Evolutionary conservation across 1,140 invertebrate species (phyloP).

Genomic region (Hyles vespertilio): DNA sequence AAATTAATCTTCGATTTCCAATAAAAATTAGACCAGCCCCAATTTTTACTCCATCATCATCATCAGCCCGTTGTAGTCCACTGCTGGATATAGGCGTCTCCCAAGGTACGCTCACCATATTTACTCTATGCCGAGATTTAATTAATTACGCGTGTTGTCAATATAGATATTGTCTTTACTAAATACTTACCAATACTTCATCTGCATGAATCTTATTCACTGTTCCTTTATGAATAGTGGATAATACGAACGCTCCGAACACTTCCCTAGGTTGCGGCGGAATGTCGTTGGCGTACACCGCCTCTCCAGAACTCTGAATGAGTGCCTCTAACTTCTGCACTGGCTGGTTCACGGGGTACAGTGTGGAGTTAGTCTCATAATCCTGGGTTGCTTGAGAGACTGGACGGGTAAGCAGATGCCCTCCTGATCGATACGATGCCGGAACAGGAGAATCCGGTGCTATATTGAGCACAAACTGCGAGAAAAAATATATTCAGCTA

Average conservation of each 20-base stretch:
- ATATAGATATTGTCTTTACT: too few species aligned
- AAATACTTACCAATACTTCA: constrained; percentile 76
- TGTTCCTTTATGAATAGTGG: constrained; percentile 73
- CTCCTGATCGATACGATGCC: constrained; percentile 66
- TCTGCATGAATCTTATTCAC: constrained; percentile 76
- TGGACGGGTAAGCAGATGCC: constrained; percentile 73
- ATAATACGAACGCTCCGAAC: constrained; percentile 80
- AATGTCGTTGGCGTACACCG: constrained; percentile 81
- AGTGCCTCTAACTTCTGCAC: constrained; percentile 83
- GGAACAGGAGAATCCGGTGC: constrained; percentile 50
- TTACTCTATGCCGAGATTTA: not conserved
- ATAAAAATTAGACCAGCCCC: too few species aligned
- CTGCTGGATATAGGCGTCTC: too few species aligned
- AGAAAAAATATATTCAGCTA: constrained; percentile 10
- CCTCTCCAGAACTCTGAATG: constrained; percentile 83
- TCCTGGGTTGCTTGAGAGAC: constrained; percentile 82
- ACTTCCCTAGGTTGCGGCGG: constrained; percentile 76
- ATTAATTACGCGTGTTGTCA: not conserved
- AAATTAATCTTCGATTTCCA: too few species aligned
- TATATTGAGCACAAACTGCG: constrained; percentile 75
- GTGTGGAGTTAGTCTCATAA: constrained; percentile 79
- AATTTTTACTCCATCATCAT: too few species aligned
- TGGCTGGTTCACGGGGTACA: constrained; percentile 85
- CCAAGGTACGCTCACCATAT: too few species aligned
- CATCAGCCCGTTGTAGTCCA: too few species aligned